phyloP scores from a whole-genome alignment of 2,113 vertebrate species.

The Nyctereutes procyonoides region DNA sequence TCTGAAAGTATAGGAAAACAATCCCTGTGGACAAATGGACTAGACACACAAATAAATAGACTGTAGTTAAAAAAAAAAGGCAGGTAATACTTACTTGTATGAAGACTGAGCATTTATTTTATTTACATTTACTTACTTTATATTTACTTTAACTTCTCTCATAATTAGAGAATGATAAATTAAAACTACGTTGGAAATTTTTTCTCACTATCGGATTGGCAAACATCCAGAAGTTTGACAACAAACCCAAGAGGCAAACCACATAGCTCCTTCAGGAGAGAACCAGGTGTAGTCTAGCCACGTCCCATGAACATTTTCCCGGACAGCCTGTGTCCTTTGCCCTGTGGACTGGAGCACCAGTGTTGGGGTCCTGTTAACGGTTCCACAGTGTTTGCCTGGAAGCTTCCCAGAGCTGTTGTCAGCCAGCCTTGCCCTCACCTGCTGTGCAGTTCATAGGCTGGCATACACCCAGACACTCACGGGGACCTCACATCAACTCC shows the following conservation, averaged over 20 bases:
- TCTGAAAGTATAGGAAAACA: background rate
- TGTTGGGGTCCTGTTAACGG: accelerated
- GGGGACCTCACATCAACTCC: accelerated
- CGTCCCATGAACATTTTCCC: accelerated
- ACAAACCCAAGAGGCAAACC: background rate
- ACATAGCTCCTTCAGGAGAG: accelerated
- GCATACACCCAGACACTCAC: accelerated
- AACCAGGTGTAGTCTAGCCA: accelerated
- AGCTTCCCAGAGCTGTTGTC: accelerated
- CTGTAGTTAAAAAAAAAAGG: background rate
- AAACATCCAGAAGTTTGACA: background rate
- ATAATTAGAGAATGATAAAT: background rate
- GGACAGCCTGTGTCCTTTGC: no score
- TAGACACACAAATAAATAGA: background rate
- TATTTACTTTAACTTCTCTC: background rate
- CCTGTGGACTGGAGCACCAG: no score
- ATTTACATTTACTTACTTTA: no score
- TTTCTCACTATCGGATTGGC: background rate
- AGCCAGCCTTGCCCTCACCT: accelerated
- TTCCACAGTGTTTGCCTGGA: accelerated
- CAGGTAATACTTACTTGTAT: background rate
- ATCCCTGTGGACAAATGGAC: background rate
- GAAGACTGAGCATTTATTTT: background rate
- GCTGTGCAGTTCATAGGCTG: no score
- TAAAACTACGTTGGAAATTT: background rate